A percentile compares a stretch with the other conserved stretches of the same genome.
These are phyloP conservation scores for Pteronotus mesoamericanus DNA, from an alignment of 2,797 vertebrate genomes.

Conservation along the genomic window DNA sequence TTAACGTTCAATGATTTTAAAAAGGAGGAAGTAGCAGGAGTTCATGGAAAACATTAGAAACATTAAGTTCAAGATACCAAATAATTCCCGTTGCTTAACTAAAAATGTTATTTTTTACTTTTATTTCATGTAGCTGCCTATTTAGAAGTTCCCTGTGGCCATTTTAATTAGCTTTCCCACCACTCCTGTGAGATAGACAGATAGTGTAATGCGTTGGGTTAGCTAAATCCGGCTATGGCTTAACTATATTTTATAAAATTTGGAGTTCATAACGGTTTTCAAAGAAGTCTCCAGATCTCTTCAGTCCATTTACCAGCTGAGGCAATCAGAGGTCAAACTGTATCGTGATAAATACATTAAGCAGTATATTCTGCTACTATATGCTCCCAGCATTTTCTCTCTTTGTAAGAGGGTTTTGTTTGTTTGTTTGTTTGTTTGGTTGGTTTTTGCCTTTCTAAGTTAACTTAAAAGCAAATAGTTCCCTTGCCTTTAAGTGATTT, in stretches of 20 bases:
- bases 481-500: not conserved
- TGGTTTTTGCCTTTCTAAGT: not conserved
- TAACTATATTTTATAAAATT: not conserved
- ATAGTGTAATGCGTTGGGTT: not conserved
- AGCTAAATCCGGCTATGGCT: not conserved
- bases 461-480: not conserved
- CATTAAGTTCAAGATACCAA: constrained; percentile 16
- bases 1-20: not conserved
- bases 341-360: not conserved
- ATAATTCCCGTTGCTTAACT: constrained; percentile 30
- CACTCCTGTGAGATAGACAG: constrained; percentile 4
- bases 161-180: constrained; percentile 61
- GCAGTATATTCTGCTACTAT: no score
- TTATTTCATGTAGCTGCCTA: not conserved
- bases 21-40: not conserved
- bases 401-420: not conserved
- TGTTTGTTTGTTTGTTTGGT: not conserved
- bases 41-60: constrained; percentile 6
- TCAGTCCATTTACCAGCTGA: not conserved
- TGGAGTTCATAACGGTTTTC: not conserved
- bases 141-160: constrained; percentile 37
- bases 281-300: not conserved
- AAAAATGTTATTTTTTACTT: constrained; percentile 32
- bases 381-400: not conserved
- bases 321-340: not conserved